Evolutionary conservation across 2,113 vertebrate species (phyloP).

Genomic region (Rhagologus leucostigma): DNA sequence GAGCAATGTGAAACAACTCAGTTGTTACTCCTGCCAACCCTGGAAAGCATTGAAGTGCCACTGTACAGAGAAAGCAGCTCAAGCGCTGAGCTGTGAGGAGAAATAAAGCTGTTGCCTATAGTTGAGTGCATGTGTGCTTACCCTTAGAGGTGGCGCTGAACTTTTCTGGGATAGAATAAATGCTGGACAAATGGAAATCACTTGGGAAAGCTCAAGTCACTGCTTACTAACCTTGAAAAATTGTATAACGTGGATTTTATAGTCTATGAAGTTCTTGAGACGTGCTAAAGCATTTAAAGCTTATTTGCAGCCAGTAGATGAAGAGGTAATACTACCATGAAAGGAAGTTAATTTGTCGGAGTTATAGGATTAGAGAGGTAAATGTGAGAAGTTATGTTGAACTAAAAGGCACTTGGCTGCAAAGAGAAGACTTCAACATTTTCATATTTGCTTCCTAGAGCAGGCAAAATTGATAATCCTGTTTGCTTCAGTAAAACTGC

Average conservation of each 20-base stretch:
- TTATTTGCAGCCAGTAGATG: neutral
- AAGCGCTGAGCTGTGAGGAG: neutral
- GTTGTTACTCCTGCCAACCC: neutral
- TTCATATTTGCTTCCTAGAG: neutral
- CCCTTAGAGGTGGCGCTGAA: neutral
- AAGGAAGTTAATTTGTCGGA: neutral
- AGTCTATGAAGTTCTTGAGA: neutral
- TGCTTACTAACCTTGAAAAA: neutral
- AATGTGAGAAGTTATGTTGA: neutral
- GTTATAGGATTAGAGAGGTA: neutral
- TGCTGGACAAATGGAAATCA: neutral
- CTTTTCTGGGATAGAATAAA: neutral
- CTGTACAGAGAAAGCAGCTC: neutral
- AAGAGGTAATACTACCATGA: neutral
- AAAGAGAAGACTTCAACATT: neutral
- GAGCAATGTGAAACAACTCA: neutral
- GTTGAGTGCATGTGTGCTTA: fast-evolving
- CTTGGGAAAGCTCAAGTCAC: neutral
- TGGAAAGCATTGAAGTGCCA: neutral
- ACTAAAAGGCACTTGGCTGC: neutral
- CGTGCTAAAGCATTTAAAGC: neutral
- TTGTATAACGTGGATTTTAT: neutral
- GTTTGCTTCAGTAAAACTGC: neutral
- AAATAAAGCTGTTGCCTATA: neutral
- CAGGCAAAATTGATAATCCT: neutral